Evolutionary conservation across 2,113 vertebrate species (phyloP).

Genomic region (Dicrurus megarhynchus): DNA sequence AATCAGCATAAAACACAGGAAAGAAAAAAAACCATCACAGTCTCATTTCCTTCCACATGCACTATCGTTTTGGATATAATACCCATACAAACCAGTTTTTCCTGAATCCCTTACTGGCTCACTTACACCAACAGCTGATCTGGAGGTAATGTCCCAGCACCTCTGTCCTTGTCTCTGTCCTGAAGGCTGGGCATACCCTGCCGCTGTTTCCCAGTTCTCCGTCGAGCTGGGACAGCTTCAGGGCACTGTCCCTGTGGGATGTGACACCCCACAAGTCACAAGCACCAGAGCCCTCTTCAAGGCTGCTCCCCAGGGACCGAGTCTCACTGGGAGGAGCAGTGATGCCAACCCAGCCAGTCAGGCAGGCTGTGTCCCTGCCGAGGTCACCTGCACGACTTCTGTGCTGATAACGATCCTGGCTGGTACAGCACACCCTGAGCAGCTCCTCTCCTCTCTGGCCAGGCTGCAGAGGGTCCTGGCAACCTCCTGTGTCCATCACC

Average conservation of each 20-base stretch:
- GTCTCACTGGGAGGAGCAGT: neutral
- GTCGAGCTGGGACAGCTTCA: neutral
- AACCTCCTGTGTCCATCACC: rapidly evolving
- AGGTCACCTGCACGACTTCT: neutral
- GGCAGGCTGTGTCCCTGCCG: neutral
- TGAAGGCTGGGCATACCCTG: neutral
- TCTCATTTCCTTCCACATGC: neutral
- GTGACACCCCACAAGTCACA: neutral
- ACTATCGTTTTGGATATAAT: neutral
- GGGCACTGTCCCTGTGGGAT: neutral
- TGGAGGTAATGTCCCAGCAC: neutral
- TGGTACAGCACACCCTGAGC: neutral
- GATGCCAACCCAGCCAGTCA: neutral
- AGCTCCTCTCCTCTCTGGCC: no score
- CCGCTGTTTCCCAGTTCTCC: neutral
- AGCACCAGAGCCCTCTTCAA: neutral
- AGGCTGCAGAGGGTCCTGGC: neutral
- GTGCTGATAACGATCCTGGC: neutral
- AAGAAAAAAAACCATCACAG: neutral
- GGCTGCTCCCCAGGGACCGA: neutral
- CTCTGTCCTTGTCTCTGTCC: neutral
- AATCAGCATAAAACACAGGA: neutral
- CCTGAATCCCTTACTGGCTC: neutral
- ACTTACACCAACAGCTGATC: neutral
- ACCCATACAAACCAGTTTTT: neutral